Evolutionary conservation across 2,797 vertebrate genomes (phyloP), one percentile per base, ranked within the genome.

Genomic region (Dermochelys coriacea): DNA sequence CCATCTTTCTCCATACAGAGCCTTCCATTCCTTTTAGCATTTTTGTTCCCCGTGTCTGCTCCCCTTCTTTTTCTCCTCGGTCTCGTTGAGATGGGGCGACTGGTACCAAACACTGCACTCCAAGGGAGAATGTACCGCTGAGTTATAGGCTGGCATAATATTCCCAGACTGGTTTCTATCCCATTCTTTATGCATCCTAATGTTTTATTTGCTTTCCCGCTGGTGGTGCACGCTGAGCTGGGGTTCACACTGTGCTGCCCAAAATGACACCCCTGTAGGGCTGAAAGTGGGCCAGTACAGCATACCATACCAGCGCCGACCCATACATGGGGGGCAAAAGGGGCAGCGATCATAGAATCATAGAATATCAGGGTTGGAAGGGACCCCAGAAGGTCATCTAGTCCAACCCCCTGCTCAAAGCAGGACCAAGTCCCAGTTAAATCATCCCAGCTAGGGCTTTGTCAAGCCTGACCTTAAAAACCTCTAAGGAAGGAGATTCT

Each of bases 1-100:
- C 84, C 75, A 87, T 88, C 80, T 5, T 37, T 79, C 57, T 91
- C 91, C 90, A 95, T 68, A 88, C 82, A 94, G 91, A 19, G 47
- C 31, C 95, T 90, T 55, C 85, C 49, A 14, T n/a, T 6, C 77
- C 71, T 80, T 86, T 59, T 5, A 41, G 37, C 41, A 4, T 88
- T 95, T 89, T 82, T 90, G 74, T 85, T 83, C 85, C 71, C 51
- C 61, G 21, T 16, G 75, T 88, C 82, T 37, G 34, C 88, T 54
- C 64, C 88, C 54, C 78, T 92, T 23, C 87, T 93, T 74, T 47
- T 78, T 89, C 88, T 4, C 6, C 47, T 50, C 84, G 12, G 5
- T 82, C 87, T 89, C 91, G 88, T 41, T 75, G 93, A 94, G 93
- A 87, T 4, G 1, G 78, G 84, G 19, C 64, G 61, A 64, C 61